phyloP scores from a whole-genome alignment of 1,140 invertebrate genomes.

The Phthorimaea operculella region DNA sequence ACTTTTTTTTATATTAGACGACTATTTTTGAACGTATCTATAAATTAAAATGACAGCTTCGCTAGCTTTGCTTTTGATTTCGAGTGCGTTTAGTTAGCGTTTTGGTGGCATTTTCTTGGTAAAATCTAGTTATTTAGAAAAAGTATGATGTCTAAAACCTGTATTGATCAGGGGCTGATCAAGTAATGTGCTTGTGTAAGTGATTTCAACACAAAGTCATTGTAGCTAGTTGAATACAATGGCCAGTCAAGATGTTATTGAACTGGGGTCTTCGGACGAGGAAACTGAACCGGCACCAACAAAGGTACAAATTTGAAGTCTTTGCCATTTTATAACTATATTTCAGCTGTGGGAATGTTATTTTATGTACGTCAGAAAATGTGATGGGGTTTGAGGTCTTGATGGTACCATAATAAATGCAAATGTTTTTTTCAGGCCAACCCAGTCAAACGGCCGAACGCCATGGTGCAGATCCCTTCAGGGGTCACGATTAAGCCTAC shows the following conservation, averaged over 20 bases:
- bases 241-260: conserved; percentile 52
- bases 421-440: conserved; percentile 39
- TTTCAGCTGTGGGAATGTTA: too few relatives aligned
- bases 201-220: background rate
- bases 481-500: conserved; percentile 36
- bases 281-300: conserved; percentile 49
- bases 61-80: background rate
- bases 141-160: too few relatives aligned
- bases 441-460: conserved; percentile 28
- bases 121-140: too few relatives aligned
- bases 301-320: conserved; percentile 27
- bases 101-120: background rate
- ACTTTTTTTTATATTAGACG: too few relatives aligned
- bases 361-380: too few relatives aligned
- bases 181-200: background rate
- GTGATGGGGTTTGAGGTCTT: too few relatives aligned
- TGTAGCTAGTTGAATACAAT: conserved; percentile 22
- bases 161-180: too few relatives aligned
- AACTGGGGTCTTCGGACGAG: conserved; percentile 57
- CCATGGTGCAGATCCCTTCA: conserved; percentile 52
- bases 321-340: too few relatives aligned
- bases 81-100: background rate
- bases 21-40: too few relatives aligned
- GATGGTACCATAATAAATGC: too few relatives aligned
- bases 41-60: too few relatives aligned